Evolutionary conservation across 1,140 invertebrate species (phyloP).

Genomic region (Drepana arcuata): DNA sequence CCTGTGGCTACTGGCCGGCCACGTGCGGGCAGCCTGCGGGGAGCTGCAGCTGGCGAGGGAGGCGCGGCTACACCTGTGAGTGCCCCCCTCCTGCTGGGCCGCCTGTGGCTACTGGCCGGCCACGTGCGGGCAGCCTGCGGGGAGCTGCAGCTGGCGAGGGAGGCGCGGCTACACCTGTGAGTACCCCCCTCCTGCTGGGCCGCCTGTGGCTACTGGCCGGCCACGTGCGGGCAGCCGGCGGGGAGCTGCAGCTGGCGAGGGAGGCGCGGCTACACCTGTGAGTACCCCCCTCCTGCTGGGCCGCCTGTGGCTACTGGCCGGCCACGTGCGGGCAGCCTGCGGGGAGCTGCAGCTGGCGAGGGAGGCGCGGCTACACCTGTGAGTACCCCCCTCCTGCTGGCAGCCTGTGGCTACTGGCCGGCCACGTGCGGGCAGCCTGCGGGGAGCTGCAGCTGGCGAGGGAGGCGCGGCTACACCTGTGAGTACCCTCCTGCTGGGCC

Average conservation of each 20-base stretch:
- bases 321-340: conserved; percentile 82
- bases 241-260: conserved; percentile 15
- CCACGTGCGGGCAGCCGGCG: conserved; percentile 79
- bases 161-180: no score
- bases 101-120: conserved; percentile 88
- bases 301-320: conserved; percentile 86
- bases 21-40: conserved; percentile 77
- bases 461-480: neutral
- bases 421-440: conserved; percentile 81
- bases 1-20: conserved; percentile 85
- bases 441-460: conserved; percentile 20
- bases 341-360: conserved; percentile 19
- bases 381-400: no score
- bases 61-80: no score
- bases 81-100: no score
- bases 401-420: conserved; percentile 86
- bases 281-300: no score
- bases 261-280: conserved; percentile 32
- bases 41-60: conserved; percentile 20
- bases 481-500: no score
- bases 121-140: conserved; percentile 79
- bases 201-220: conserved; percentile 89
- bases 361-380: no score
- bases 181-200: no score
- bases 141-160: conserved; percentile 17